Percentiles rank a stretch among this genome's conserved stretches.
Conservation (phyloP, 1,140 invertebrate species). For the Aculops lycopersici region DNA sequence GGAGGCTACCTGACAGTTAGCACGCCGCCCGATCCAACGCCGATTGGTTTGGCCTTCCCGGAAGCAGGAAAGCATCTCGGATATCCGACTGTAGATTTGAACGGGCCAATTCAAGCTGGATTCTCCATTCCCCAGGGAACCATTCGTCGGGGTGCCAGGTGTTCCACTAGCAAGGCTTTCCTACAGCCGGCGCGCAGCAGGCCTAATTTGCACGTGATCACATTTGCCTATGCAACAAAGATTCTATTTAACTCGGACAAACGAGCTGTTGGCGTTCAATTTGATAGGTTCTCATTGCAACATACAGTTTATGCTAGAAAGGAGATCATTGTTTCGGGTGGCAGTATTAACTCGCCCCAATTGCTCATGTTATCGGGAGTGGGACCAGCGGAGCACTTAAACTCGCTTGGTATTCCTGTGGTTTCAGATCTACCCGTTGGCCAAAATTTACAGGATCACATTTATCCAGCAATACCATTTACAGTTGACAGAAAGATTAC, state of each 20-base stretch:
- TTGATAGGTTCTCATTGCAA: slow-evolving; percentile 32
- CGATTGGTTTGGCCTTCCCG: slow-evolving; percentile 42
- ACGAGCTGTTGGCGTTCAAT: slow-evolving; percentile 50
- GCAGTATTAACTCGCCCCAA: slow-evolving; percentile 57
- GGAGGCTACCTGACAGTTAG: slow-evolving; percentile 9
- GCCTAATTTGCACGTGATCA: slow-evolving; percentile 47
- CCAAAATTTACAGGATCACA: slow-evolving; percentile 15
- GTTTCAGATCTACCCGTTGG: slow-evolving; percentile 16
- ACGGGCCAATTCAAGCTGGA: slow-evolving; percentile 3
- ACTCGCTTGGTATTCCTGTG: slow-evolving; percentile 3
- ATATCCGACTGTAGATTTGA: slow-evolving; percentile 19
- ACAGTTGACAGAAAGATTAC: slow-evolving; percentile 9
- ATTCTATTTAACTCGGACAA: slow-evolving; percentile 46
- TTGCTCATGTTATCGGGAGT: slow-evolving; percentile 62
- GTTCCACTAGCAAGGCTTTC: slow-evolving; percentile 60
- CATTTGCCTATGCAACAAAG: slow-evolving; percentile 43
- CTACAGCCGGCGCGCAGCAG: slow-evolving; percentile 40
- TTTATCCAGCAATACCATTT: slow-evolving; percentile 12
- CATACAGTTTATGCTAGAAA: slow-evolving; percentile 36
- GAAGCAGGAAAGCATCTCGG: slow-evolving; percentile 56
- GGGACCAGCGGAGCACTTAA: slow-evolving; percentile 5
- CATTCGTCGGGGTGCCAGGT: slow-evolving; percentile 45
- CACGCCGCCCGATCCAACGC: slow-evolving; percentile 6
- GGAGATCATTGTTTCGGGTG: slow-evolving; percentile 54
- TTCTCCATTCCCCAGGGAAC: slow-evolving; percentile 33